Percentiles rank a stretch among this genome's conserved stretches.
phyloP scores from a whole-genome alignment of 2,113 vertebrate genomes.

The Ophiodon elongatus region DNA sequence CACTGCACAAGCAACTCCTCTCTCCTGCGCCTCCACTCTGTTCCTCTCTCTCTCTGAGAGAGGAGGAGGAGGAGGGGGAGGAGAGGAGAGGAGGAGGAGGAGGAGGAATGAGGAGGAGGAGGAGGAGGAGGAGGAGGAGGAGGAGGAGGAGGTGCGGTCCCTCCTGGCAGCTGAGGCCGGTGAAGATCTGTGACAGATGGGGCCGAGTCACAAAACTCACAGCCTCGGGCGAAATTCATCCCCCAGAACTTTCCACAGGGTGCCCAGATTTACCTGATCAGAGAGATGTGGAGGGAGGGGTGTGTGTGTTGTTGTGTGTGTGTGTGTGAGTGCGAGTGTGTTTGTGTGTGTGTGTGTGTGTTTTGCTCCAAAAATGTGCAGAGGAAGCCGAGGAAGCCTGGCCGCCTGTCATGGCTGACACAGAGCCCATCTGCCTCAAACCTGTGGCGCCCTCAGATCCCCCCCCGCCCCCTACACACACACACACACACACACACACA shows the following conservation, averaged over 20 bases:
- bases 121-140: conserved; percentile 19
- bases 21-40: conserved; percentile 20
- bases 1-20: not conserved
- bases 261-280: conserved; percentile 98
- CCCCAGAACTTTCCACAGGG: conserved; percentile 93
- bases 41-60: conserved; percentile 19
- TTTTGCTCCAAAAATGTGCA: conserved; percentile 82
- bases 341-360: conserved; percentile 16
- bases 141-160: conserved; percentile 88
- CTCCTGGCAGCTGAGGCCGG: conserved; percentile 89
- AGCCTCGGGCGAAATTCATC: conserved; percentile 91
- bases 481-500: conserved; percentile 7
- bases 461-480: conserved; percentile 75
- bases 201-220: conserved; percentile 95
- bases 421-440: conserved; percentile 98
- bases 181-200: conserved; percentile 98
- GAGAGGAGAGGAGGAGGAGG: too few species aligned
- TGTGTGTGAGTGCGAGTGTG: conserved; percentile 29
- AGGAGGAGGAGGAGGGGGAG: conserved; percentile 27
- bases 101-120: too few species aligned
- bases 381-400: conserved; percentile 92
- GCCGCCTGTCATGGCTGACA: conserved; percentile 97
- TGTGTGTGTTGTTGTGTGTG: conserved; percentile 13
- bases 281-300: conserved; percentile 76
- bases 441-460: conserved; percentile 94